phyloP scores from a whole-genome alignment of 2,113 vertebrate genomes.

The Ifrita kowaldi region DNA sequence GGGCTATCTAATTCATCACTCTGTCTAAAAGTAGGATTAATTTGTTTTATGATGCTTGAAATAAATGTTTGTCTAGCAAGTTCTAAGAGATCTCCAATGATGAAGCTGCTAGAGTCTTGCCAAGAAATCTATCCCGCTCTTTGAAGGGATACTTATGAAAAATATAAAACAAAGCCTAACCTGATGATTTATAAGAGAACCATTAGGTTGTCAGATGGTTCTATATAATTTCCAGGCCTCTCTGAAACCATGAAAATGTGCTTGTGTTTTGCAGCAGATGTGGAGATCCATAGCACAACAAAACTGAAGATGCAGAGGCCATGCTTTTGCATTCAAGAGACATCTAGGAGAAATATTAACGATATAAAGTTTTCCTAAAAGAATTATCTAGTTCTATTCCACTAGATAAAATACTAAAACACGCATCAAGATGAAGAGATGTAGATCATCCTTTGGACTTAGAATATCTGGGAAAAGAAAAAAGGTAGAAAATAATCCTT shows the following conservation, averaged over 20 bases:
- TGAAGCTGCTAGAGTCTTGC: background rate
- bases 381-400: background rate
- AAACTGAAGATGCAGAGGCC: background rate
- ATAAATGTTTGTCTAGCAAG: constrained; percentile 12
- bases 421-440: background rate
- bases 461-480: background rate
- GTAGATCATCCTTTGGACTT: background rate
- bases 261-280: background rate
- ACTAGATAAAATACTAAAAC: background rate
- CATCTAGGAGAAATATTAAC: background rate
- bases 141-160: background rate
- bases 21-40: constrained; percentile 1
- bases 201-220: background rate
- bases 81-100: background rate
- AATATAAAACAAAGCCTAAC: background rate
- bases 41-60: background rate
- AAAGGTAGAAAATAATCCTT: background rate
- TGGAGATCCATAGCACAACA: background rate
- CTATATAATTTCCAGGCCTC: background rate
- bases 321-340: background rate
- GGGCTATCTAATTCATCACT: background rate
- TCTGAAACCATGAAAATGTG: background rate
- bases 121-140: background rate
- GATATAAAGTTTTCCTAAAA: background rate
- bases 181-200: background rate